A percentile compares a stretch with the other conserved stretches of the same genome.
Evolutionary conservation across 1,140 invertebrate species (phyloP).

Genomic region (Musca vetustissima): DNA sequence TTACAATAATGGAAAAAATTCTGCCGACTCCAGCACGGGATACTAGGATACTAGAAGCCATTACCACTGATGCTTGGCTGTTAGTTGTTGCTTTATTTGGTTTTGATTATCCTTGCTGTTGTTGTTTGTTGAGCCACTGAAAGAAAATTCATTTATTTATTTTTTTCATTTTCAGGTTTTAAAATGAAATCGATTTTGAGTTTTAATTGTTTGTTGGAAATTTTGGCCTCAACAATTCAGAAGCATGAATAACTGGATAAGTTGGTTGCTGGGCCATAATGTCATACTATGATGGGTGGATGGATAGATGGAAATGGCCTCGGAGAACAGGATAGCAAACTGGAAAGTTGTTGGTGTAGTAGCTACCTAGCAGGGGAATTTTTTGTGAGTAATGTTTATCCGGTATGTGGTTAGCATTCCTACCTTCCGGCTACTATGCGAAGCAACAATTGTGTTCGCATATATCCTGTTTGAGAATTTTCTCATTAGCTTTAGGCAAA

Average conservation of each 20-base stretch:
- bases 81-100: slow-evolving; percentile 24
- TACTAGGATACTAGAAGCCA: neutral
- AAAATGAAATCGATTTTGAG: slow-evolving; percentile 22
- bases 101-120: slow-evolving; percentile 25
- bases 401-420: neutral
- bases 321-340: no score
- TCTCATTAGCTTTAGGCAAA: no score
- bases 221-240: neutral
- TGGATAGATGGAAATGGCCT: no score
- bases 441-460: no score
- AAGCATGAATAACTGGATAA: no score
- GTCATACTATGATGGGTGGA: no score
- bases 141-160: slow-evolving; percentile 17
- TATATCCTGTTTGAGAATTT: no score
- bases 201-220: slow-evolving; percentile 7
- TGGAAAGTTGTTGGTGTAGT: neutral
- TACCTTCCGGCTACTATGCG: no score
- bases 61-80: neutral
- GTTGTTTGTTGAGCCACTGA: slow-evolving; percentile 19
- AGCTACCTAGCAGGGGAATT: no score
- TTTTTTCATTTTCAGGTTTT: slow-evolving; percentile 17
- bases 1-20: slow-evolving; percentile 12
- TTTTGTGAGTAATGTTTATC: slow-evolving; percentile 5
- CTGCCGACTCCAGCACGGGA: slow-evolving; percentile 23
- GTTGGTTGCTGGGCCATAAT: no score